Evolutionary conservation across 1,140 invertebrate species (phyloP), one percentile per base, ranked within the genome.

Genomic region (Formica exsecta): DNA sequence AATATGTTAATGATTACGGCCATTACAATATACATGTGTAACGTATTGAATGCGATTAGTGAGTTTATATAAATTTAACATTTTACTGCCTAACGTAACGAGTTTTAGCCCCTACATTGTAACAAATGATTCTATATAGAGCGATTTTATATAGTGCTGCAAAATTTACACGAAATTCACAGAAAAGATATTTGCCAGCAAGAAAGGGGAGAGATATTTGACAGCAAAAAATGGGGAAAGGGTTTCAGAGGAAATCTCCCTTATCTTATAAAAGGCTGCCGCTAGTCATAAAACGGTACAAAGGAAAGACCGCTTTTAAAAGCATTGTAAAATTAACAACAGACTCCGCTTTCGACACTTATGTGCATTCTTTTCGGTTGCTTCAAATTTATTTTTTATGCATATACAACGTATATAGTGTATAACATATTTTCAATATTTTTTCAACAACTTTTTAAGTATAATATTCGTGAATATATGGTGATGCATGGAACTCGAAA

Each of bases 1-100:
- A 51, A 36, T 80, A 80, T 80, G 76, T 70, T 70, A 70, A 70
- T 70, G 44, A 11, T 19, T 8, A 54, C 16, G 22, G 44, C 32
- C 44, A 44, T 70, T 80, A 85, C 80, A 85, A 77, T 84, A 32
- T 79, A 71, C 44, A 36, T 13, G 51, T 16, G 48, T 51, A 51
- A 51, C 48, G 16, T 51, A 51, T 57, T 41, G 61, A 59, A 75
- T 68, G 36, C 41, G 54, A 68, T 70, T 54, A 70, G 25, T 13
- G 41, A 32, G 44, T 32, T 68, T 80, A 41, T 38, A 80, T 70
- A 80, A 70, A 80, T 57, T 80, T 41, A 70, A 11, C 32, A 57
- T 36, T 80, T 80, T 80, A 51, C 44, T 80, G 13, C 11, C 16
- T 38, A 38, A 80, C 29, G 22, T 80, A 38, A 57, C 62, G 32